Percentiles rank a stretch among this genome's conserved stretches.
phyloP scores from a whole-genome alignment of 2,888 invertebrate genomes.

The Thymelicus sylvestris region DNA sequence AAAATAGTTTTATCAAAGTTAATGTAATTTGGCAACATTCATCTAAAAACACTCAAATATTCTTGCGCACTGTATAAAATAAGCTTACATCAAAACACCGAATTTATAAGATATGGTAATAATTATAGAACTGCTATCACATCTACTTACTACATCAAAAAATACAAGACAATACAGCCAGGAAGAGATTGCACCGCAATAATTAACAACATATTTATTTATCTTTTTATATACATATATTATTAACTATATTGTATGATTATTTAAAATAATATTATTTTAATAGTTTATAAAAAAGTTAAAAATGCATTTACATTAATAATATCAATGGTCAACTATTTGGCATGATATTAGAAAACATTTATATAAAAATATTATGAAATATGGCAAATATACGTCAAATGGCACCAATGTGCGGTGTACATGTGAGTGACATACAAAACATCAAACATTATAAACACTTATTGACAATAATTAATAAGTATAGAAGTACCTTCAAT shows the following conservation, averaged over 20 bases:
- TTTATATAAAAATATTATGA: constrained; percentile 25
- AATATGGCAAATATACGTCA: constrained; percentile 44
- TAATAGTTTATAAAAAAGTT: constrained; percentile 8
- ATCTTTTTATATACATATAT: neutral
- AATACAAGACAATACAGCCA: constrained; percentile 1
- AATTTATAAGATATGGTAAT: constrained; percentile 16
- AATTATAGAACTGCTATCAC: neutral
- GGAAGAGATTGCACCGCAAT: constrained; percentile 7
- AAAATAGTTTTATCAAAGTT: neutral
- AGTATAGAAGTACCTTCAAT: neutral
- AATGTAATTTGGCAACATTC: constrained; percentile 1
- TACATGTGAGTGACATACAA: neutral
- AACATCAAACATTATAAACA: neutral
- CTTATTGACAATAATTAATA: neutral
- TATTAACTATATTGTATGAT: too few relatives aligned
- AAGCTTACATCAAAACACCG: constrained; percentile 19
- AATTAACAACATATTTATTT: neutral
- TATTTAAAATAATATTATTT: neutral
- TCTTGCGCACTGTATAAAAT: constrained; percentile 3
- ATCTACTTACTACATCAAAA: constrained; percentile 4
- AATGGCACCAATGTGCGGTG: constrained; percentile 15
- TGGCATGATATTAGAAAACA: constrained; percentile 41
- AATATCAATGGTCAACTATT: constrained; percentile 49
- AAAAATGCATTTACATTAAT: constrained; percentile 32
- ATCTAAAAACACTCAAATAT: neutral